phyloP scores from a whole-genome alignment of 37 sponge, comb jelly and placozoan genomes.

The Haliclona indistincta region DNA sequence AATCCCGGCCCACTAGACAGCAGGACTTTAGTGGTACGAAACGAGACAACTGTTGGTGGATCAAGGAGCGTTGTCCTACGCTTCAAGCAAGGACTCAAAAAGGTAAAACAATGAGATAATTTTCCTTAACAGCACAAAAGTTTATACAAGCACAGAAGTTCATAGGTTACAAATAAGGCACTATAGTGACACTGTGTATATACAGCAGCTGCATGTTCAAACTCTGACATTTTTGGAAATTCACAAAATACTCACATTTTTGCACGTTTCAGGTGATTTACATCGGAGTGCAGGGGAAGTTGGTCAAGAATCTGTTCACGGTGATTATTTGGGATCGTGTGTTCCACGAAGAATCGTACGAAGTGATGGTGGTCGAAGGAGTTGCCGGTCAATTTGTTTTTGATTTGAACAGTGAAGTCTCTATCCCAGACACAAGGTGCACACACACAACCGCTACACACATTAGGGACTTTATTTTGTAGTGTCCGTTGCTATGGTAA shows the following conservation, averaged over 20 bases:
- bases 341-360: constrained; percentile 56
- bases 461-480: too few relatives aligned
- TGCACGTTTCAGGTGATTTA: constrained; percentile 59
- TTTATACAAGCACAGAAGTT: too few relatives aligned
- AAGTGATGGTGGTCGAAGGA: constrained; percentile 22
- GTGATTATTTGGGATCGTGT: constrained; percentile 73
- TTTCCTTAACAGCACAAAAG: background rate
- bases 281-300: constrained; percentile 49
- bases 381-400: constrained; percentile 10
- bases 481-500: too few relatives aligned
- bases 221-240: background rate
- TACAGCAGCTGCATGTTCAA: too few relatives aligned
- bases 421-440: constrained; percentile 47
- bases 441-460: too few relatives aligned
- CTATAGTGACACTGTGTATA: too few relatives aligned
- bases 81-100: background rate
- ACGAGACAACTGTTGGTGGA: constrained; percentile 25
- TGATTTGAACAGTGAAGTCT: constrained; percentile 21
- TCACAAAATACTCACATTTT: background rate
- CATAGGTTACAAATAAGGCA: too few relatives aligned
- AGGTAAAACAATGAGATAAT: background rate
- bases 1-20: constrained; percentile 85
- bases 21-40: constrained; percentile 29
- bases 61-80: constrained; percentile 13
- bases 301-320: constrained; percentile 47